Evolutionary conservation across 92 coral and sea anemone species (phyloP), one percentile per base, ranked within the genome.

Genomic region (Micromussa lordhowensis): DNA sequence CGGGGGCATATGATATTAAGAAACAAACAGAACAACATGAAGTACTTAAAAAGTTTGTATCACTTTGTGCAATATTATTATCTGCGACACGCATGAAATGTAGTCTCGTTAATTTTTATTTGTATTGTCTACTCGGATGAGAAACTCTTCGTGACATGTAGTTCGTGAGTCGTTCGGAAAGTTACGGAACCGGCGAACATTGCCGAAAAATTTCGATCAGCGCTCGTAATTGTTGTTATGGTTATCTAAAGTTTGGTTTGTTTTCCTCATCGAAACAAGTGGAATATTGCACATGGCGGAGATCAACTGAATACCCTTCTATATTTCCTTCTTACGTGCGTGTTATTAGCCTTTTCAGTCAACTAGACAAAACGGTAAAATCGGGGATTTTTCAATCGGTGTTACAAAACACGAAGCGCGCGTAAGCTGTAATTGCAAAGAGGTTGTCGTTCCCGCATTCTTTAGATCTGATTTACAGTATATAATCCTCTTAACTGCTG

Each of bases 141-240:
- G 61, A 55, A 19, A 55, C 15, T 16, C 61, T 55, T 2, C 68
- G 3, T 18, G 29, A 63, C 69, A 1, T 5, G 69, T 61, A 2
- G 24, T 32, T 71, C 76, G 76, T 31, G 19, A 71, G 38, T 32
- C 16, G 16, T 18, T 31, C 40, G 76, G 76, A 18, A 31, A 17
- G 44, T 16, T 1, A 71, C 40, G 48, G 8, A 71, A n/a, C 40
- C 22, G n/a, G 22, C 40, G 44, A 71, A 71, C 21, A 71, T 18
- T 30, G 76, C 12, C 76, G 76, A 71, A 71, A 30, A 17, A 32
- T 18, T 71, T 34, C 76, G 35, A 5, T 34, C 38, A 3, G 36
- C 38, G 76, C 49, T 34, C 76, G 76, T 3, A 4, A 21, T 63
- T 71, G 76, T 71, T 71, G 76, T 71, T 71, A 71, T 71, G 76